Evolutionary conservation across 1,140 invertebrate genomes (phyloP), one percentile per base, ranked within the genome.

Genomic region (Agrypnia vestita): DNA sequence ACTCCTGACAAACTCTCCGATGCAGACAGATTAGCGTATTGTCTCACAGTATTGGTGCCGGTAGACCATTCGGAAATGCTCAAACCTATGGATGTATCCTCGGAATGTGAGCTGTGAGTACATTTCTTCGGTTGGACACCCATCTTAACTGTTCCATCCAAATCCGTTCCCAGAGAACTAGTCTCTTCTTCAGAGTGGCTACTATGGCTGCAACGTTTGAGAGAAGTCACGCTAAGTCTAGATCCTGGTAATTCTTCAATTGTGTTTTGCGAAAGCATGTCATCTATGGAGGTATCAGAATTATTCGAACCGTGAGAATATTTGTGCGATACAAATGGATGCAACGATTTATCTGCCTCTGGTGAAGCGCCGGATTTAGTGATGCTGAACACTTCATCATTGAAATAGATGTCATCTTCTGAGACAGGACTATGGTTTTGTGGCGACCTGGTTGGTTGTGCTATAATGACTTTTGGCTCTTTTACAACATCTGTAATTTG

Each of bases 21-120:
- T 11, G 91, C 91, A 0, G 92, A 93, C 12, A 93, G 88, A 92
- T 91, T 95, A 82, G 90, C 94, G 90, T 92, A 95, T 84, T 94
- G 93, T 13, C 94, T 91, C 0, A 95, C 94, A 0, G 94, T 95
- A 83, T 94, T 95, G 0, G 94, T 95, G 25, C 94, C 94, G 49
- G 94, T 96, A 0, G 94, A 96, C 94, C 94, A 96, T 83, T 96
- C 95, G 0, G 94, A 95, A 84, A 95, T 94, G 81, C 94, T 95
- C 43, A 96, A 87, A 15, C 94, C 95, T 86, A 96, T 94, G 0
- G 95, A 96, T 0, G 95, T 96, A 85, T 96, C 94, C 86, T 95
- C 95, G 17, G 94, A 95, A 85, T 95, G 94, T 0, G 94, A 95
- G 86, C 94, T 92, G 86, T 94, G 91, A 71, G 94, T 90, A 87